Evolutionary conservation across 2,888 invertebrate genomes (phyloP).

Genomic region (Villa cingulata): DNA sequence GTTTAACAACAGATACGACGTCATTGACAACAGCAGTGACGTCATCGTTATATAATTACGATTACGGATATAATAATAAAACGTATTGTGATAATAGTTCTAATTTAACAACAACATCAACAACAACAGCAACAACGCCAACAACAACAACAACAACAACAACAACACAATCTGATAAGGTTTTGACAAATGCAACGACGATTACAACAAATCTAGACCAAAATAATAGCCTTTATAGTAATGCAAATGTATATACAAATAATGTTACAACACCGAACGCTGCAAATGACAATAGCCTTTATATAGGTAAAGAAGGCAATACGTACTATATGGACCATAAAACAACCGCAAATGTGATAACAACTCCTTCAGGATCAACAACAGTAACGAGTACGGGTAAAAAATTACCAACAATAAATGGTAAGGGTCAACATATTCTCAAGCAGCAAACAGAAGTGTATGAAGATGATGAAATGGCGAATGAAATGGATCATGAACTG

Average conservation of each 20-base stretch:
- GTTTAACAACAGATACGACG: conserved; percentile 7
- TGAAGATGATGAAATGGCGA: conserved; percentile 22
- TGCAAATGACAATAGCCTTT: conserved; percentile 23
- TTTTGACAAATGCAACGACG: not conserved
- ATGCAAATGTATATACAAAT: not conserved
- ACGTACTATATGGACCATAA: not conserved
- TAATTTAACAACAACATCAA: conserved; percentile 5
- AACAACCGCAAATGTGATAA: not conserved
- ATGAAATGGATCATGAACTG: conserved; percentile 21
- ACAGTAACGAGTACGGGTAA: conserved; percentile 18
- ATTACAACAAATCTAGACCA: not conserved
- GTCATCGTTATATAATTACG: conserved; percentile 8
- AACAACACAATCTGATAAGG: conserved; percentile 8
- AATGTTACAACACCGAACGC: not conserved
- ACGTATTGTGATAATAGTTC: conserved; percentile 14
- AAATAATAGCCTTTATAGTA: not conserved
- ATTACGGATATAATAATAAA: conserved; percentile 12
- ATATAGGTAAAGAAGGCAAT: not conserved
- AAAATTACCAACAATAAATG: conserved; percentile 32
- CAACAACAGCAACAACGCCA: not conserved
- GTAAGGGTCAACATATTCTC: conserved; percentile 26
- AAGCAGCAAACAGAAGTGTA: conserved; percentile 32
- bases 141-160: conserved; percentile 5
- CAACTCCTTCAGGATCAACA: conserved; percentile 1
- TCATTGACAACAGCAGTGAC: conserved; percentile 9